A percentile compares a stretch with the other conserved stretches of the same genome.
Conservation (phyloP, 37 sponge, comb jelly and placozoan species). For the Aplysina aerophoba region DNA sequence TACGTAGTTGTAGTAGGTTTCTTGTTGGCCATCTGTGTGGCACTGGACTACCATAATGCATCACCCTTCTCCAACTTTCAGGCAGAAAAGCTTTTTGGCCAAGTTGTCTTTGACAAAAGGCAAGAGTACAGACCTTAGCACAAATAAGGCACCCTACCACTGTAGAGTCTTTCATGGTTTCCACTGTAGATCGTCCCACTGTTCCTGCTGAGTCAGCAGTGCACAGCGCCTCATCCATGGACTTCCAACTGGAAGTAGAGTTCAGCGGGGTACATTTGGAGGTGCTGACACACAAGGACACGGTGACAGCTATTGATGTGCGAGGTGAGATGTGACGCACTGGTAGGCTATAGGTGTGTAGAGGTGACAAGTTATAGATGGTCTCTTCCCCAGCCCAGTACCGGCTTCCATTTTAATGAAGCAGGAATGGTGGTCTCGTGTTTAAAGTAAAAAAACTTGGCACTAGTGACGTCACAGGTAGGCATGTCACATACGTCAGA, state of each 20-base stretch:
- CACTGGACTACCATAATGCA: no score
- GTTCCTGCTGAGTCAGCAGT: background rate
- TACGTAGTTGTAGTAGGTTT: no score
- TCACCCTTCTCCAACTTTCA: no score
- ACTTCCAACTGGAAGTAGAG: background rate
- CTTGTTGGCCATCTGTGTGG: no score
- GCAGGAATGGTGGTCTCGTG: conserved; percentile 1
- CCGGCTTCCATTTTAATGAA: no score
- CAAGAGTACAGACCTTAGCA: no score
- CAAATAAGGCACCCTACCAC: no score
- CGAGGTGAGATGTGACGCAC: conserved; percentile 18
- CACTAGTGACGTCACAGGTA: conserved; percentile 1
- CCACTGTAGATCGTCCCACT: background rate
- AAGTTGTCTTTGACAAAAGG: no score
- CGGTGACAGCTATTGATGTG: conserved; percentile 9
- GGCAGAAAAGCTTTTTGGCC: no score
- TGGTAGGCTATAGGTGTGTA: no score
- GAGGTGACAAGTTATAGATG: no score
- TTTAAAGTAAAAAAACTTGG: conserved; percentile 11
- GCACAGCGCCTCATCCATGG: background rate
- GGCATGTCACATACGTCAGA: background rate
- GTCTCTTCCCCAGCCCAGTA: background rate
- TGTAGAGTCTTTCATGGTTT: no score
- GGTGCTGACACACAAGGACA: background rate
- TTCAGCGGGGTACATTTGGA: conserved; percentile 2